A percentile compares a stretch with the other conserved stretches of the same genome.
Conservation (phyloP, 2,888 invertebrate genomes). For the Eudemis profundana region DNA sequence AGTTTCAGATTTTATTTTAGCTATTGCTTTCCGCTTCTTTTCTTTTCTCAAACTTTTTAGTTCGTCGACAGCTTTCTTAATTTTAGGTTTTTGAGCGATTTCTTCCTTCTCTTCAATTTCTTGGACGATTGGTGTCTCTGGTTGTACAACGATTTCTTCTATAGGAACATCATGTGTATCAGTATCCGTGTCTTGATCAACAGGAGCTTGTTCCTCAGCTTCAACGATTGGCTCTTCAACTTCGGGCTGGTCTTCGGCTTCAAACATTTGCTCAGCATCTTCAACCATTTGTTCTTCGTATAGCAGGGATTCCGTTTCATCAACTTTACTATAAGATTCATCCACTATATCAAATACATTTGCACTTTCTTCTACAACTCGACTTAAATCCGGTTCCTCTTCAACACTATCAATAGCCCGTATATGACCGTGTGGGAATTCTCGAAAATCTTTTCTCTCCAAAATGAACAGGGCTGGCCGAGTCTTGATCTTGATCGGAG, state of each 20-base stretch:
- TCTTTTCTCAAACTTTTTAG: constrained; percentile 67
- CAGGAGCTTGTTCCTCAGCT: background rate
- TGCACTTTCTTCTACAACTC: background rate
- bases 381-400: constrained; percentile 18
- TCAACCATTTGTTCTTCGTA: constrained; percentile 47
- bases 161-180: constrained; percentile 45
- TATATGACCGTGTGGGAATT: constrained; percentile 69
- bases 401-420: constrained; percentile 45
- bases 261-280: constrained; percentile 44
- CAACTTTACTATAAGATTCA: constrained; percentile 23
- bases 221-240: background rate
- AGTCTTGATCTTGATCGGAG: constrained; percentile 92
- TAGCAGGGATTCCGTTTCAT: constrained; percentile 41
- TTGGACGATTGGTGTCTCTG: constrained; percentile 30
- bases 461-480: constrained; percentile 93
- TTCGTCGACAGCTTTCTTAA: constrained; percentile 68
- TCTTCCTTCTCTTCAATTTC: constrained; percentile 51
- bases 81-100: constrained; percentile 54
- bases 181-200: constrained; percentile 41
- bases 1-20: constrained; percentile 79
- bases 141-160: constrained; percentile 37
- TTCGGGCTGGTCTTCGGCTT: constrained; percentile 15
- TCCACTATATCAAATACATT: constrained; percentile 37
- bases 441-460: constrained; percentile 86
- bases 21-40: constrained; percentile 75